Percentiles rank a stretch among this genome's conserved stretches.
These are phyloP conservation scores for Empidonax traillii DNA, from an alignment of 2,113 vertebrate genomes.

Conservation along the genomic window DNA sequence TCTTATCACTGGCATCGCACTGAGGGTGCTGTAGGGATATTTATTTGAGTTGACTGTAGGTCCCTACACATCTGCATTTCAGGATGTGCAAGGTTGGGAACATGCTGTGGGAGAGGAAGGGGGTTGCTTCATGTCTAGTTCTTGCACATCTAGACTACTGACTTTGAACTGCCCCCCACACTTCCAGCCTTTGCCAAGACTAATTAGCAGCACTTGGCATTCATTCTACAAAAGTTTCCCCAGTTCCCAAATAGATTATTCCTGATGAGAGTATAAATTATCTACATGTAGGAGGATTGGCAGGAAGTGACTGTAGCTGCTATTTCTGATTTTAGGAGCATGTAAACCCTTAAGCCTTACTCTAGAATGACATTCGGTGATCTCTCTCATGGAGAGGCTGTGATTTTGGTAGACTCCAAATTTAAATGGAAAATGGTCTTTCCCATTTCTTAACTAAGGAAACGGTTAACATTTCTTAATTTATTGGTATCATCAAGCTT, in stretches of 20 bases:
- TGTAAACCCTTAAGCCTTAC: neutral
- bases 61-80: neutral
- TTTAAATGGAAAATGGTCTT: neutral
- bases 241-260: conserved; percentile 33
- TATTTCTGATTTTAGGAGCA: neutral
- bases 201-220: conserved; percentile 26
- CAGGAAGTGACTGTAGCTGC: neutral
- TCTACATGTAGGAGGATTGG: neutral
- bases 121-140: neutral
- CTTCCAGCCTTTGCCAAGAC: neutral
- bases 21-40: neutral
- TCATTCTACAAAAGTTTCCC: neutral
- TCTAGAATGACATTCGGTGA: neutral
- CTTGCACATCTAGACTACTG: neutral
- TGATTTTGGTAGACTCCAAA: neutral
- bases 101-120: neutral
- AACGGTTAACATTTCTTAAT: neutral
- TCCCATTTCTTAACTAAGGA: neutral
- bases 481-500: neutral
- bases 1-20: neutral
- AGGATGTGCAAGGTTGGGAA: neutral
- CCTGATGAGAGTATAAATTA: conserved; percentile 36
- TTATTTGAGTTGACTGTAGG: neutral
- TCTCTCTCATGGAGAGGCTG: neutral
- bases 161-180: neutral